A percentile compares a stretch with the other conserved stretches of the same genome.
Conservation (phyloP, 2,797 vertebrate species). For the Huso huso region DNA sequence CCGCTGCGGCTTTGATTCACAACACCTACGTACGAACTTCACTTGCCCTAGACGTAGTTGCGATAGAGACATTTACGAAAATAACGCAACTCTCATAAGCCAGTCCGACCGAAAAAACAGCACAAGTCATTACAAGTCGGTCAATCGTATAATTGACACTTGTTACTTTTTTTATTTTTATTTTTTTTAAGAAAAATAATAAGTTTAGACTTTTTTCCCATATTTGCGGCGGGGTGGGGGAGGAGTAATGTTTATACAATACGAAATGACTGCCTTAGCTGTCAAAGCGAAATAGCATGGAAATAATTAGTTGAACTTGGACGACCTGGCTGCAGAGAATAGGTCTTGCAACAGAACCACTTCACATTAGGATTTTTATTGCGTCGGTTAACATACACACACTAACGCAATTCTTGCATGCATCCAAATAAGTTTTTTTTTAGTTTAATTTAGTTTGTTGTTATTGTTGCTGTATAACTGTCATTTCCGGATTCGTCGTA, state of each 20-base stretch:
- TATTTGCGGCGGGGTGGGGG: too few relatives aligned
- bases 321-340: too few relatives aligned
- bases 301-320: too few relatives aligned
- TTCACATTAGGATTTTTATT: too few relatives aligned
- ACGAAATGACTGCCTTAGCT: too few relatives aligned
- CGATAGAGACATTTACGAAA: background rate
- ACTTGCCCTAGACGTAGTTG: background rate
- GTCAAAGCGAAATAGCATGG: too few relatives aligned
- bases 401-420: background rate
- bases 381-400: background rate
- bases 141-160: background rate
- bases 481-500: background rate
- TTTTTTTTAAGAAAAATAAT: background rate
- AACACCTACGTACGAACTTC: slow-evolving; percentile 9
- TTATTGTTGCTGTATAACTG: background rate
- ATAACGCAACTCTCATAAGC: slow-evolving; percentile 18
- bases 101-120: slow-evolving; percentile 4
- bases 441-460: slow-evolving; percentile 2
- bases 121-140: slow-evolving; percentile 1
- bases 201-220: background rate
- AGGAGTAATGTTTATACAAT: too few relatives aligned
- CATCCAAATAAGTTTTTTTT: background rate
- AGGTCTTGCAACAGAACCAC: background rate
- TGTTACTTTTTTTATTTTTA: background rate
- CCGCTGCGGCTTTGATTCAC: slow-evolving; percentile 14